Evolutionary conservation across 2,797 vertebrate genomes (phyloP).

Genomic region (Eulemur rubriventer): DNA sequence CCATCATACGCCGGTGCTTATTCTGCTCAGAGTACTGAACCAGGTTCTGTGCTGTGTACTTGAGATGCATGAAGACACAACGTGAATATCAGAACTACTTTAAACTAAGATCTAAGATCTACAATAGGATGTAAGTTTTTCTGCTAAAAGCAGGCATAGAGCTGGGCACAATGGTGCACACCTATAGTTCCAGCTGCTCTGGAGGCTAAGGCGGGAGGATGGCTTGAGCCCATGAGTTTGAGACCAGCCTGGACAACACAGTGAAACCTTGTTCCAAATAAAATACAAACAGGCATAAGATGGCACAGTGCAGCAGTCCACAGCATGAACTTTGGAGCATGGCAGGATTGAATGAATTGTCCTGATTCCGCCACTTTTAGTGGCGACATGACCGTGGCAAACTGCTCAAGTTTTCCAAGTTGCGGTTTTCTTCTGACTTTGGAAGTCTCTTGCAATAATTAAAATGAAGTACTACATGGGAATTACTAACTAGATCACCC

Average conservation of each 20-base stretch:
- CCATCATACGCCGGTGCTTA: background rate
- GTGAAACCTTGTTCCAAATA: background rate
- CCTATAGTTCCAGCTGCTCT: background rate
- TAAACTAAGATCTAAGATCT: background rate
- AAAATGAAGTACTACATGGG: background rate
- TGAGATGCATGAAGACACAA: background rate
- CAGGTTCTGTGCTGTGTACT: background rate
- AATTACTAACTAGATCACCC: background rate
- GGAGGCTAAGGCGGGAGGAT: background rate
- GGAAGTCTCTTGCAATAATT: background rate
- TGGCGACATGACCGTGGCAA: background rate
- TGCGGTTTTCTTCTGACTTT: background rate
- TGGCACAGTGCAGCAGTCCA: background rate
- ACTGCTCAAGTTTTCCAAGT: background rate
- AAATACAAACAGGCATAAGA: background rate
- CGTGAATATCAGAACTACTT: background rate
- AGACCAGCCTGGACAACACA: background rate
- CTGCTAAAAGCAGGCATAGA: background rate
- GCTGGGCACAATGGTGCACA: background rate
- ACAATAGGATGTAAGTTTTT: background rate
- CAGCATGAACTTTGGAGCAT: background rate
- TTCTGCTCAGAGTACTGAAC: background rate
- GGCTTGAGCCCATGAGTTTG: background rate
- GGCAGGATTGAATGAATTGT: background rate
- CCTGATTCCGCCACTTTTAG: background rate